Base-by-base conservation (phyloP, 2,113 vertebrate species). In the Xyliphius kryptos region DNA sequence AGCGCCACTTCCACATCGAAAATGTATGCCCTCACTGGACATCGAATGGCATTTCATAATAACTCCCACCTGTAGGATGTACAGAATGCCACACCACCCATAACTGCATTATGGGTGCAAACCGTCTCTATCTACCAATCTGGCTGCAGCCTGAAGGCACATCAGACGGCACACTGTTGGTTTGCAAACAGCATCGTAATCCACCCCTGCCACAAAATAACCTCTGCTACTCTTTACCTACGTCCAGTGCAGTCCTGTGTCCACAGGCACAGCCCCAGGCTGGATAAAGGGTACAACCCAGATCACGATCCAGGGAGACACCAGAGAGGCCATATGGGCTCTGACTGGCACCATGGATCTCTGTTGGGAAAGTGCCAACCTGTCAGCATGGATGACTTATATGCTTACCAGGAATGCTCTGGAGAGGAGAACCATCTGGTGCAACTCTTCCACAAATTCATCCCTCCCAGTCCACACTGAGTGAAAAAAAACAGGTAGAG, bases 361-460 rank as follows among this genome's bases (percentile, higher is more conserved):
- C 67, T 41, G 43, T 63, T 72, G 77, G 75, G 75, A 56, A 68
- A 55, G 63, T 76, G 80, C 80, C 80, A 74, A 46, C 10, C 58
- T 40, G 74, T 81, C 79, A 55, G 67, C 68, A 56, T 69, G 75
- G 72, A 73, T 77, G 79, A 80, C 79, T 85, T 68, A 79, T 72
- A 75, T 55, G 9, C 40, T 62, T 70, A 77, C 69, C 74, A n/a
- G n/a, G n/a, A n/a, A n/a, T n/a, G n/a, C n/a, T 65, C 71, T 74
- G 67, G 74, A 79, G 77, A 79, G 79, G 48, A 67, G 67, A 61
- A 74, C 83, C 83, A 85, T 87, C 82, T 85, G 84, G 48, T 74
- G 76, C 75, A 73, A 47, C 37, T 48, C 64, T n/a, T 43, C 37
- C 19, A 54, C n/a, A n/a, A n/a, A n/a, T n/a, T n/a, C n/a, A n/a